Evolutionary conservation across 2,888 invertebrate species (phyloP).

Genomic region (Glyphotaelius pellucidus): DNA sequence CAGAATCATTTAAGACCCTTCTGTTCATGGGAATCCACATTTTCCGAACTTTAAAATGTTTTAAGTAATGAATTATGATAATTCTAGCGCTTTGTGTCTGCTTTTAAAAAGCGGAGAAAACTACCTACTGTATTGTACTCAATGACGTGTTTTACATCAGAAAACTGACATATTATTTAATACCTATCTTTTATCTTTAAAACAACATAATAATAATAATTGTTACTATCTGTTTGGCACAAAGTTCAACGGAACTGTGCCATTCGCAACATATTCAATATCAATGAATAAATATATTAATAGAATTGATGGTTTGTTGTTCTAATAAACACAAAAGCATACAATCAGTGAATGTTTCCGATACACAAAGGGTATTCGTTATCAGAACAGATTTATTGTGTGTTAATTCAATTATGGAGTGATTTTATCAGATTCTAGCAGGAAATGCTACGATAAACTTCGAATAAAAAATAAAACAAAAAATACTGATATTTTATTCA

Average conservation of each 20-base stretch:
- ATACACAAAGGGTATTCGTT: not conserved
- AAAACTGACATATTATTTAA: not conserved
- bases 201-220: not conserved
- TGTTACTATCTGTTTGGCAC: not conserved
- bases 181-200: not conserved
- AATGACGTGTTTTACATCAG: not conserved
- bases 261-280: not conserved
- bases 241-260: not conserved
- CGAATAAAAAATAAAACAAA: not conserved
- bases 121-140: not conserved
- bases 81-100: too few relatives aligned
- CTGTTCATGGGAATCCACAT: too few relatives aligned
- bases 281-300: not conserved
- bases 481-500: too few relatives aligned
- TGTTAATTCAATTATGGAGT: not conserved
- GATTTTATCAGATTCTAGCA: not conserved
- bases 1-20: too few relatives aligned
- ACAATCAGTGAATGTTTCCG: not conserved
- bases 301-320: not conserved
- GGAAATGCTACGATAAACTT: not conserved
- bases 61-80: too few relatives aligned
- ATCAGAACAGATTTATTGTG: not conserved
- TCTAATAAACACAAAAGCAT: not conserved
- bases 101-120: too few relatives aligned
- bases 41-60: too few relatives aligned